A percentile compares a stretch with the other conserved stretches of the same genome.
Evolutionary conservation across 2,797 vertebrate genomes (phyloP).

Genomic region (Capromys pilorides): DNA sequence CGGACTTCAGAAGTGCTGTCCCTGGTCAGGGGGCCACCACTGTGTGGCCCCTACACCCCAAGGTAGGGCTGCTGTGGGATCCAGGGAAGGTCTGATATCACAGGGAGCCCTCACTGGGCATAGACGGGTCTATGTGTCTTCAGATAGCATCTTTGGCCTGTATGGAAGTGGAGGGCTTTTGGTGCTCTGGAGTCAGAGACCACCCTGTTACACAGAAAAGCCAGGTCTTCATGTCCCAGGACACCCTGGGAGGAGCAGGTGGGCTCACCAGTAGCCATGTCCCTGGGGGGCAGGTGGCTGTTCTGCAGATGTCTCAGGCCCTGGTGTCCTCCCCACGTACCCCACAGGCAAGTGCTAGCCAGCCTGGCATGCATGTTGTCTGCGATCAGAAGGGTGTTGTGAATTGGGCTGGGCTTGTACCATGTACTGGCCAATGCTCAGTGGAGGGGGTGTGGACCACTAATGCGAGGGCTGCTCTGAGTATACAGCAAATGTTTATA

Average conservation of each 20-base stretch:
- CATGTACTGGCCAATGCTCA: not conserved
- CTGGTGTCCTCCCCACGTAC: accelerated
- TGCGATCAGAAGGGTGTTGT: not conserved
- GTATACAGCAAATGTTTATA: no score
- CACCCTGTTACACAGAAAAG: accelerated
- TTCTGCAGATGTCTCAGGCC: accelerated
- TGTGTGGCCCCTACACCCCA: constrained; percentile 81
- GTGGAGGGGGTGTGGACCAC: not conserved
- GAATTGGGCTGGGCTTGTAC: accelerated
- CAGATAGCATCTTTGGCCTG: not conserved
- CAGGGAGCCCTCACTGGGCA: accelerated
- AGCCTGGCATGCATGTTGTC: accelerated
- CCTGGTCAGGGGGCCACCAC: constrained; percentile 68
- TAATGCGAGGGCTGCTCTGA: not conserved
- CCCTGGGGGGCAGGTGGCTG: accelerated
- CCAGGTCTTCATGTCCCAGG: no score
- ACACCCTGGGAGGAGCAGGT: accelerated
- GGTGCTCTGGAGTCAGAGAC: accelerated
- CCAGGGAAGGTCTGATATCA: not conserved
- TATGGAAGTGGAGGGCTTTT: accelerated
- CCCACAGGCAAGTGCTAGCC: accelerated
- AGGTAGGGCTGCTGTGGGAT: constrained; percentile 76
- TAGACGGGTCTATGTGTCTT: no score
- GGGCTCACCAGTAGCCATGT: not conserved
- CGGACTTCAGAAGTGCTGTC: constrained; percentile 93